Conservation (phyloP, 2,113 vertebrate genomes). For the Perca flavescens region DNA sequence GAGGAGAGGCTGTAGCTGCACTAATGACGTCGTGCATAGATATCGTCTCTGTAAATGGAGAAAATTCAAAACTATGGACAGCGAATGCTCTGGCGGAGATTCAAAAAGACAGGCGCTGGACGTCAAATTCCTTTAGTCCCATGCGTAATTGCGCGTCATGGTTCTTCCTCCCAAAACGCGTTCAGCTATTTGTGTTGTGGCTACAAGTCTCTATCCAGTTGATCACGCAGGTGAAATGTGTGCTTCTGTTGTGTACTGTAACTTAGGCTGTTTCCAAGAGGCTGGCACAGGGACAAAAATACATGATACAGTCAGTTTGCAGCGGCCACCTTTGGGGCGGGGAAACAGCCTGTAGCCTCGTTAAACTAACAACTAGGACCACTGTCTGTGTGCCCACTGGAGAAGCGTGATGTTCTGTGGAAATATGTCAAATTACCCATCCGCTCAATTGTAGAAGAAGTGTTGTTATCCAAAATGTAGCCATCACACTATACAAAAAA, state of each 20-base stretch:
- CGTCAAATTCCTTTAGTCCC: conserved; percentile 41
- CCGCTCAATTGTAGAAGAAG: neutral
- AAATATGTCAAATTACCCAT: too few species aligned
- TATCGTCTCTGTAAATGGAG: conserved; percentile 28
- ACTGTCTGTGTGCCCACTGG: neutral
- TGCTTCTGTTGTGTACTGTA: conserved; percentile 60
- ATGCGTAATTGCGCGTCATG: conserved; percentile 55
- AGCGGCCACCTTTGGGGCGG: conserved; percentile 47
- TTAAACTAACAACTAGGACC: neutral
- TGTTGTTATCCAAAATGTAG: neutral
- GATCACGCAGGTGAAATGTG: conserved; percentile 42
- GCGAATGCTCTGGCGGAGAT: conserved; percentile 13
- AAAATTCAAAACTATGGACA: conserved; percentile 2
- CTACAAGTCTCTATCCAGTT: neutral
- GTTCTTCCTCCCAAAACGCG: neutral
- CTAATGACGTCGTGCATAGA: conserved; percentile 61
- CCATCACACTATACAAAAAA: neutral
- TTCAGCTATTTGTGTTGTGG: neutral
- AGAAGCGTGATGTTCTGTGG: too few species aligned
- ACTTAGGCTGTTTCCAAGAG: conserved; percentile 60
- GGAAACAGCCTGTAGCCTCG: conserved; percentile 19
- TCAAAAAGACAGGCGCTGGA: neutral
- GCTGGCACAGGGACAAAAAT: conserved; percentile 51
- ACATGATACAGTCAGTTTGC: conserved; percentile 60
- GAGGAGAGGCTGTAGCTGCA: conserved; percentile 19